Evolutionary conservation across 2,113 vertebrate species (phyloP).

Genomic region (Origma solitaria): DNA sequence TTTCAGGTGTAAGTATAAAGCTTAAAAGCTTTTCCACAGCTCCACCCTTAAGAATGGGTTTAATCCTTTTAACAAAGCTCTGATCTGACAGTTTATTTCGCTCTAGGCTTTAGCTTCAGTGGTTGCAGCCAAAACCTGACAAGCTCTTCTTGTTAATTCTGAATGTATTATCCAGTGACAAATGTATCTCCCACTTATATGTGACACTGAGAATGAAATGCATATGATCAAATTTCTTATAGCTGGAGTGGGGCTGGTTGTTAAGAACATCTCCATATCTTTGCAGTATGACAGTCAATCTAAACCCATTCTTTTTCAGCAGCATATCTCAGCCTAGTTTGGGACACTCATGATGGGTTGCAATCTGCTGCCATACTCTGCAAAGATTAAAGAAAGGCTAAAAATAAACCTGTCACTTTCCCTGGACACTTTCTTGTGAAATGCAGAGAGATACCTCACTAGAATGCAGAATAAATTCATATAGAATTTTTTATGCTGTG

Average conservation of each 20-base stretch:
- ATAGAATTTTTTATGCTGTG: slow-evolving; percentile 30
- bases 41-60: slow-evolving; percentile 60
- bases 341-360: slow-evolving; percentile 51
- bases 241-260: slow-evolving; percentile 60
- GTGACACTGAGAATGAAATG: slow-evolving; percentile 77
- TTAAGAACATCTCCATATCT: slow-evolving; percentile 66
- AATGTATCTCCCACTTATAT: slow-evolving; percentile 77
- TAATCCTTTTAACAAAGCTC: slow-evolving; percentile 68
- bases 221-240: slow-evolving; percentile 76
- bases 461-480: slow-evolving; percentile 59
- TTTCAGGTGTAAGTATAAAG: slow-evolving; percentile 56
- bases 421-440: slow-evolving; percentile 58
- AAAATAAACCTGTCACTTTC: slow-evolving; percentile 64
- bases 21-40: slow-evolving; percentile 63
- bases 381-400: slow-evolving; percentile 60
- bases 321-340: slow-evolving; percentile 56
- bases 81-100: slow-evolving; percentile 70
- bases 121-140: slow-evolving; percentile 69
- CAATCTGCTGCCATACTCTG: slow-evolving; percentile 53
- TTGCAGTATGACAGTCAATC: slow-evolving; percentile 47
- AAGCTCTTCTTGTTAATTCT: slow-evolving; percentile 70
- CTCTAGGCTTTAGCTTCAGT: slow-evolving; percentile 60
- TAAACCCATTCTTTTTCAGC: slow-evolving; percentile 50
- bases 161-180: slow-evolving; percentile 75
- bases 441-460: slow-evolving; percentile 48